A percentile compares a stretch with the other conserved stretches of the same genome.
Conservation (phyloP, 1,140 invertebrate species). For the Caenorhabditis briggsae region DNA sequence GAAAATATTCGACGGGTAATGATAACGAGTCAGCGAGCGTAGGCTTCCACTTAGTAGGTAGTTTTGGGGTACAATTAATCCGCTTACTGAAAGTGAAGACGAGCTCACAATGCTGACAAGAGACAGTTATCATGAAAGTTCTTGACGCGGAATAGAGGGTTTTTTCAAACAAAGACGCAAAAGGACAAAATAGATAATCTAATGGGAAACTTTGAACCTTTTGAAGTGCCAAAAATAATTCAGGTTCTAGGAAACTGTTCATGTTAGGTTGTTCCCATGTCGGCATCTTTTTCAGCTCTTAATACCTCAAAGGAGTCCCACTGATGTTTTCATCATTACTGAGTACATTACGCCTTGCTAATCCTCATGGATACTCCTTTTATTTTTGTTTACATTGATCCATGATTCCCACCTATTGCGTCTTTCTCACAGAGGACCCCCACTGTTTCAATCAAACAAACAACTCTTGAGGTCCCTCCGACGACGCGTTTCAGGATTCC, state of each 20-base stretch:
- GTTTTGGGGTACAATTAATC: conserved; percentile 56
- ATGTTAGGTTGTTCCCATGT: not conserved
- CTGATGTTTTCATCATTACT: no score
- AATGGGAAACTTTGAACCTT: not conserved
- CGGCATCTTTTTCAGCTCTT: not conserved
- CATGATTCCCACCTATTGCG: not conserved
- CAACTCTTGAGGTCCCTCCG: not conserved
- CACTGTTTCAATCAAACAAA: conserved; percentile 9
- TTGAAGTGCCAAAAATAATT: not conserved
- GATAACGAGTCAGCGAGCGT: conserved; percentile 26
- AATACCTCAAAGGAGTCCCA: not conserved
- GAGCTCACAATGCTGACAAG: conserved; percentile 51
- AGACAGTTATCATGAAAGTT: conserved; percentile 39
- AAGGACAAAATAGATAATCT: not conserved
- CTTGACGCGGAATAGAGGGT: not conserved
- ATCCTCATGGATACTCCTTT: not conserved
- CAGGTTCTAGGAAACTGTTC: no score
- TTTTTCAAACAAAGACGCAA: conserved; percentile 6
- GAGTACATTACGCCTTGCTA: not conserved
- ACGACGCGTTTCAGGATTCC: not conserved
- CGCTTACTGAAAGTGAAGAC: conserved; percentile 35
- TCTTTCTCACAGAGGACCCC: not conserved
- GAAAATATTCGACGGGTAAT: not conserved
- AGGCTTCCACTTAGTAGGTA: conserved; percentile 55
- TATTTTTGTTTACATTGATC: conserved; percentile 15